A percentile compares a stretch with the other conserved stretches of the same genome.
Conservation (phyloP, 1,140 invertebrate species). For the Polypedilum vanderplanki region DNA sequence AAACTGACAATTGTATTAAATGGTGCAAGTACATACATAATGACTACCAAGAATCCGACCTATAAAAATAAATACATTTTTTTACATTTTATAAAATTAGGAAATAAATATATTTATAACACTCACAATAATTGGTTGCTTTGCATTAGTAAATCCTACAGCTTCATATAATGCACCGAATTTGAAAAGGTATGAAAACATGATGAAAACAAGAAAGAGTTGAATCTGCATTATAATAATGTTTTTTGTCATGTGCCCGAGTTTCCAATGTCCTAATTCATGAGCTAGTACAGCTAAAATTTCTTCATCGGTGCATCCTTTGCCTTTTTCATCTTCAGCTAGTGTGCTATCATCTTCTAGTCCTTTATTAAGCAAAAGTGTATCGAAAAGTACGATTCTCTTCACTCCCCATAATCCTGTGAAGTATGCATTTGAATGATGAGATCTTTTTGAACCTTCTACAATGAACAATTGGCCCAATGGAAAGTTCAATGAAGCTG, state of each 20-base stretch:
- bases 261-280: slow-evolving; percentile 97
- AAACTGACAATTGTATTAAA: slow-evolving; percentile 81
- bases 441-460: slow-evolving; percentile 92
- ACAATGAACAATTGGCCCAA: slow-evolving; percentile 94
- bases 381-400: slow-evolving; percentile 98
- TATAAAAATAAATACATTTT: not conserved
- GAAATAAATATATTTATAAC: not conserved
- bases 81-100: not conserved
- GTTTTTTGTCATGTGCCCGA: slow-evolving; percentile 84
- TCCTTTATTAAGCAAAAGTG: slow-evolving; percentile 52
- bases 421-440: slow-evolving; percentile 97
- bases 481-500: slow-evolving; percentile 82
- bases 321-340: slow-evolving; percentile 48
- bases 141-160: slow-evolving; percentile 73
- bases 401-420: slow-evolving; percentile 97
- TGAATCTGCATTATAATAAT: slow-evolving; percentile 74
- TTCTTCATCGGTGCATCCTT: slow-evolving; percentile 87
- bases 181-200: slow-evolving; percentile 82
- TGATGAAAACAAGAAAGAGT: slow-evolving; percentile 69
- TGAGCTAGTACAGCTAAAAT: slow-evolving; percentile 92
- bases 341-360: slow-evolving; percentile 41
- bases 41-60: slow-evolving; percentile 77
- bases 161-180: slow-evolving; percentile 70
- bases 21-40: slow-evolving; percentile 86
- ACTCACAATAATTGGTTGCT: slow-evolving; percentile 74